These are phyloP conservation scores for Ephialtes manifestator DNA, from an alignment of 2,888 invertebrate genomes.

Conservation along the genomic window DNA sequence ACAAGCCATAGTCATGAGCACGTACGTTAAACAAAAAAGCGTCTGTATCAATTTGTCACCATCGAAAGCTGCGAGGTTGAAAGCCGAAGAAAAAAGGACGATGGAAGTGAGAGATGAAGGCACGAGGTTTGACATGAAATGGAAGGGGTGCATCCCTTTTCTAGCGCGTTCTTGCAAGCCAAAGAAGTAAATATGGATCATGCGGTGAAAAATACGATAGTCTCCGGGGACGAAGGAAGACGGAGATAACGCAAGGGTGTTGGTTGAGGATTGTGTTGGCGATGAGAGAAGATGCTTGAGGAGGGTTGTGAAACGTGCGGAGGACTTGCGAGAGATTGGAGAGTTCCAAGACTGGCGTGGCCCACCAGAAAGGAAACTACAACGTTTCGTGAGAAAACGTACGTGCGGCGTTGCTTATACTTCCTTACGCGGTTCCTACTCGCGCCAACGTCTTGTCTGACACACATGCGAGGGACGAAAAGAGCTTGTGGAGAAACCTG, in stretches of 20 bases:
- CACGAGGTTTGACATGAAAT: slow-evolving; percentile 41
- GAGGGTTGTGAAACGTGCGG: slow-evolving; percentile 54
- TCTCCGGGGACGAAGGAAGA: slow-evolving; percentile 57
- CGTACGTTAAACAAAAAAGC: slow-evolving; percentile 1
- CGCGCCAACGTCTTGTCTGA: slow-evolving; percentile 29
- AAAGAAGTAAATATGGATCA: slow-evolving; percentile 75
- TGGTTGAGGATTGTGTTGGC: slow-evolving; percentile 47
- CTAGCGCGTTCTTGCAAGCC: not conserved
- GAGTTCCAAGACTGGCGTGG: slow-evolving; percentile 26
- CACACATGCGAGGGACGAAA: slow-evolving; percentile 36
- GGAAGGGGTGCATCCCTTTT: slow-evolving; percentile 15
- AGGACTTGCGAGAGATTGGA: slow-evolving; percentile 49
- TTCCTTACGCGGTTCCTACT: slow-evolving; percentile 22
- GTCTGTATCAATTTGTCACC: slow-evolving; percentile 30
- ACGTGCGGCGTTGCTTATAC: slow-evolving; percentile 54
- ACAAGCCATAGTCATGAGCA: not conserved
- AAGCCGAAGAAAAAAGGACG: slow-evolving; percentile 45
- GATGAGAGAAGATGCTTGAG: slow-evolving; percentile 65
- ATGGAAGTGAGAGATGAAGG: slow-evolving; percentile 12
- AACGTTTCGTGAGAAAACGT: slow-evolving; percentile 52
- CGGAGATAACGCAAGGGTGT: slow-evolving; percentile 56
- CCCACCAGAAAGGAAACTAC: slow-evolving; percentile 22
- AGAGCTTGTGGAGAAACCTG: slow-evolving; percentile 33
- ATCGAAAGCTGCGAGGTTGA: slow-evolving; percentile 2
- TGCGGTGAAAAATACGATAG: slow-evolving; percentile 75